Evolutionary conservation across 2,113 vertebrate species (phyloP).

Genomic region (Dasyurus viverrinus): DNA sequence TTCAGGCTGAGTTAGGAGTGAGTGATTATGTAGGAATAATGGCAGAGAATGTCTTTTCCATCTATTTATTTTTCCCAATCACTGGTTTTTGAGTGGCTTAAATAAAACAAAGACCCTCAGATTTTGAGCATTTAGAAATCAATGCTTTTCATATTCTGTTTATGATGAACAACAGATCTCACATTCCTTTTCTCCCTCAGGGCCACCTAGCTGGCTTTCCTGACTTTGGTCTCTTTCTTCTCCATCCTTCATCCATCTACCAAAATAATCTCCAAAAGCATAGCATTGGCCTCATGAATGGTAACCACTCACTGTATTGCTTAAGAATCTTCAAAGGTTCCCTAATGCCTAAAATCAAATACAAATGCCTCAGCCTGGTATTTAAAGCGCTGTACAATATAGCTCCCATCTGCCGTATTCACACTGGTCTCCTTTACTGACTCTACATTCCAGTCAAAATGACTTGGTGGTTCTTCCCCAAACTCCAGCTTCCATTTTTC

Average conservation of each 20-base stretch:
- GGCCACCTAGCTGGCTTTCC: background rate
- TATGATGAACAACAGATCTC: background rate
- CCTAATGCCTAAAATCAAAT: background rate
- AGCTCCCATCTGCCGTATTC: no score
- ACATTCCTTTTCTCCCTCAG: background rate
- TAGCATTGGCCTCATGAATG: background rate
- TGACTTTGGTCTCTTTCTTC: background rate
- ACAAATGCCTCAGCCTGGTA: background rate
- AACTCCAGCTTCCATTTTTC: background rate
- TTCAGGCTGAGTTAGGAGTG: background rate
- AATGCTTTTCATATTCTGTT: no score
- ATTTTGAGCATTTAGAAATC: background rate
- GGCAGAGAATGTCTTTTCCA: background rate
- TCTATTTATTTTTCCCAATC: background rate
- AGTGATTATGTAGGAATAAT: background rate
- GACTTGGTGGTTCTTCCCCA: no score
- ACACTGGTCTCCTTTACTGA: background rate
- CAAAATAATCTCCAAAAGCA: background rate
- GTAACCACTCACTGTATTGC: background rate
- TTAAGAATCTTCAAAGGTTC: background rate
- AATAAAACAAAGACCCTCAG: background rate
- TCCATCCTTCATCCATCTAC: background rate
- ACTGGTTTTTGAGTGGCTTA: background rate
- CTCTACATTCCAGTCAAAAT: background rate
- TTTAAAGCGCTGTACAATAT: background rate